These are phyloP conservation scores for Creontiades dilutus DNA, from an alignment of 2,888 invertebrate genomes.

Conservation along the genomic window DNA sequence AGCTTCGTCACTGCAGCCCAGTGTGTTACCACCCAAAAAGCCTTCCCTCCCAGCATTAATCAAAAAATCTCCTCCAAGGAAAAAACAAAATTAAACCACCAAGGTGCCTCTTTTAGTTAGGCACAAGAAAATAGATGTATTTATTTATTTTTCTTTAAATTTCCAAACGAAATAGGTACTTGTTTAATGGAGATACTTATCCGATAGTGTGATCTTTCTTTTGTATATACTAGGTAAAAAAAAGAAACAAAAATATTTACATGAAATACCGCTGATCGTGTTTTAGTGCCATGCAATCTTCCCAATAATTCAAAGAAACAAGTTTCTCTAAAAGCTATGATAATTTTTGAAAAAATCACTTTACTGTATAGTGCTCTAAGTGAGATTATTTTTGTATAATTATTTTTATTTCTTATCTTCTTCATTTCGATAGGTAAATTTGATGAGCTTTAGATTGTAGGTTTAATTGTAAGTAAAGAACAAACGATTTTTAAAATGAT, in stretches of 20 bases:
- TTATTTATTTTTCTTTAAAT: neutral
- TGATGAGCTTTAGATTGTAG: slow-evolving; percentile 47
- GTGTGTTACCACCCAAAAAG: slow-evolving; percentile 29
- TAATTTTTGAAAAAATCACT: slow-evolving; percentile 1
- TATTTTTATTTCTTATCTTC: slow-evolving; percentile 25
- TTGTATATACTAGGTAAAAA: neutral
- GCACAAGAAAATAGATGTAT: neutral
- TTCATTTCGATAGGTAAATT: slow-evolving; percentile 11
- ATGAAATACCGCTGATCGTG: neutral
- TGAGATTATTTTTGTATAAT: slow-evolving; percentile 59
- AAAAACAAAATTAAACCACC: neutral
- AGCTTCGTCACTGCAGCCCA: neutral
- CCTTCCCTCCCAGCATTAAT: slow-evolving; percentile 14
- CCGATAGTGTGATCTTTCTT: slow-evolving; percentile 33
- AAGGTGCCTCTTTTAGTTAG: neutral
- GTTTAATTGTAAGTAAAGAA: neutral
- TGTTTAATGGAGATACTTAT: neutral
- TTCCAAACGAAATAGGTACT: slow-evolving; percentile 3
- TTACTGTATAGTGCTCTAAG: slow-evolving; percentile 51
- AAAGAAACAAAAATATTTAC: neutral
- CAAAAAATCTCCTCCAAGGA: neutral
- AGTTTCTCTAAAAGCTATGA: neutral
- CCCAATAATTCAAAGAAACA: neutral
- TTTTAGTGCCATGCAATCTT: slow-evolving; percentile 26
- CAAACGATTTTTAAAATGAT: neutral